These are phyloP conservation scores for Orthonychiurus folsomi DNA, from an alignment of 2,888 invertebrate genomes.

Conservation along the genomic window DNA sequence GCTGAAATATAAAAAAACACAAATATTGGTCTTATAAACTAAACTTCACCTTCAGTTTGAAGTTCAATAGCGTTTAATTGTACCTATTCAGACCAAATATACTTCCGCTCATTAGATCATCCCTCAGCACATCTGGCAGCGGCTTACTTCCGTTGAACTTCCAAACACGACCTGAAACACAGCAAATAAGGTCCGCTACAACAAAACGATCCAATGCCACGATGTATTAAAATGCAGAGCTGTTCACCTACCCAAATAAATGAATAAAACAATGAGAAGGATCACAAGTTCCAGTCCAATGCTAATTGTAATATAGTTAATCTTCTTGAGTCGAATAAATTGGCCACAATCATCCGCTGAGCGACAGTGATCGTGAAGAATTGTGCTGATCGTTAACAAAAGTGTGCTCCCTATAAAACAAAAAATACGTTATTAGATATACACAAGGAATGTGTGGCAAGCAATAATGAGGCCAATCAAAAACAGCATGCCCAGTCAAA, in stretches of 20 bases:
- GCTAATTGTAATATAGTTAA: slow-evolving; percentile 53
- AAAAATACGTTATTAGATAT: too few species aligned
- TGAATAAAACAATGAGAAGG: slow-evolving; percentile 48
- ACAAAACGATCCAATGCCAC: slow-evolving; percentile 11
- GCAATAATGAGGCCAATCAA: background rate
- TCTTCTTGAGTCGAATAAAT: slow-evolving; percentile 49
- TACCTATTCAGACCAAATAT: slow-evolving; percentile 39
- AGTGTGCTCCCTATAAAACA: slow-evolving; percentile 49
- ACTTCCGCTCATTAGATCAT: slow-evolving; percentile 50
- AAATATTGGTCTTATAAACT: background rate
- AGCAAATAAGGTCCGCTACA: too few species aligned
- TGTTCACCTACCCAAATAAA: slow-evolving; percentile 50
- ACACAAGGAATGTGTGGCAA: too few species aligned
- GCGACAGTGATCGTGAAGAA: slow-evolving; percentile 43
- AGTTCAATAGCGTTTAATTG: too few species aligned
- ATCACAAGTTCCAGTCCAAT: slow-evolving; percentile 49
- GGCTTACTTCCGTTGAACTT: slow-evolving; percentile 54
- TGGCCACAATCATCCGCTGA: slow-evolving; percentile 49
- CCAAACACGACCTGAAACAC: slow-evolving; percentile 52
- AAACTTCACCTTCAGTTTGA: too few species aligned
- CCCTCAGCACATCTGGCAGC: slow-evolving; percentile 56
- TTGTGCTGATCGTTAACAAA: slow-evolving; percentile 47
- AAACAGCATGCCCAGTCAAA: too few species aligned
- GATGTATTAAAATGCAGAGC: background rate
- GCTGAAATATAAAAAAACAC: slow-evolving; percentile 7